A percentile compares a stretch with the other conserved stretches of the same genome.
Evolutionary conservation across 2,888 invertebrate species (phyloP).

Genomic region (Sturmia bella): DNA sequence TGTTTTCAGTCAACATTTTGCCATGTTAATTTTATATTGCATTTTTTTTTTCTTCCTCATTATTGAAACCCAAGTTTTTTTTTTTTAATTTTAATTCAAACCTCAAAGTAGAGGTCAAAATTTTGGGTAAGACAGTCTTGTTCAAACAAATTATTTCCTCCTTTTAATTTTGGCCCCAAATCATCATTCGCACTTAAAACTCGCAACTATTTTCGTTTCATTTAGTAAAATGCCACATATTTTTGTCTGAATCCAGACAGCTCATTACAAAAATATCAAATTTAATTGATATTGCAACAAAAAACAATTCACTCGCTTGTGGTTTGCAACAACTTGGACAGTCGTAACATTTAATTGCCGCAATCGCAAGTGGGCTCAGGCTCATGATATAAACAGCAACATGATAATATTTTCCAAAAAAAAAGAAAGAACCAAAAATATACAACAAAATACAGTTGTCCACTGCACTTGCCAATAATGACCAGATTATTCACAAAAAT

Average conservation of each 20-base stretch:
- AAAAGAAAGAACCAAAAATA: not conserved
- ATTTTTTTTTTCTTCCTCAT: too few species aligned
- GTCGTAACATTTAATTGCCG: slow-evolving; percentile 58
- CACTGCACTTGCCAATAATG: slow-evolving; percentile 14
- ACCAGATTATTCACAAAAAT: slow-evolving; percentile 37
- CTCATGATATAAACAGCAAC: slow-evolving; percentile 49
- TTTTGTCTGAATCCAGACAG: slow-evolving; percentile 45
- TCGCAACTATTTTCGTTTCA: not conserved
- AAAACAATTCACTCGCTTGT: slow-evolving; percentile 53
- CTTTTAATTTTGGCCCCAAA: too few species aligned
- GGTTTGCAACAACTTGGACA: slow-evolving; percentile 27
- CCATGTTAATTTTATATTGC: too few species aligned
- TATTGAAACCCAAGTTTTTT: too few species aligned
- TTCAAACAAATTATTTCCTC: not conserved
- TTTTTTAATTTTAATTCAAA: too few species aligned
- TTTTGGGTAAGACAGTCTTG: too few species aligned
- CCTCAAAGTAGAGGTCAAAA: too few species aligned
- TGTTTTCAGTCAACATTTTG: too few species aligned
- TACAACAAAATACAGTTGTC: slow-evolving; percentile 41
- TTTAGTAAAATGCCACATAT: slow-evolving; percentile 5
- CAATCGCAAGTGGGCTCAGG: slow-evolving; percentile 23
- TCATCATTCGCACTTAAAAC: too few species aligned
- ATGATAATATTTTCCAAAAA: slow-evolving; percentile 17
- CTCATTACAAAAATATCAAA: slow-evolving; percentile 63
- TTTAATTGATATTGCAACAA: slow-evolving; percentile 60